These are phyloP conservation scores for Austrolebias charrua DNA, from an alignment of 2,797 vertebrate species.

Conservation along the genomic window DNA sequence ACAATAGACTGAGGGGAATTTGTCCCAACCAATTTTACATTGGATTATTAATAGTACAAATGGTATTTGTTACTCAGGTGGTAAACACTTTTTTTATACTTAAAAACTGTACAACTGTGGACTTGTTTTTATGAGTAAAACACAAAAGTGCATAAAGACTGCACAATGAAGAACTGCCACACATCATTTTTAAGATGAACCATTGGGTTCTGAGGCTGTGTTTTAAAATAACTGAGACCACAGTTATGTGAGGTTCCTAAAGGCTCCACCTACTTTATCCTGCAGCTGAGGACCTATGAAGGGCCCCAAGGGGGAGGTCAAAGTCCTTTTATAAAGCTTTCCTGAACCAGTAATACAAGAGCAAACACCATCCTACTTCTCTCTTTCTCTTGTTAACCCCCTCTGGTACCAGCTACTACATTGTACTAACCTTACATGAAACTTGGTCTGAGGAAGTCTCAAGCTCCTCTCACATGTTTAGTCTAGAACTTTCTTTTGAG, in stretches of 20 bases:
- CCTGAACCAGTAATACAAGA: conserved; percentile 54
- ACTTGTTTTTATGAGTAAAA: conserved; percentile 36
- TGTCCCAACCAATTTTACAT: not conserved
- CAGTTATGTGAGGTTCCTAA: conserved; percentile 54
- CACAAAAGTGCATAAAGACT: conserved; percentile 35
- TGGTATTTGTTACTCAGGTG: not conserved
- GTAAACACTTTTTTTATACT: conserved; percentile 16
- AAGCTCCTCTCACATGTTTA: conserved; percentile 54
- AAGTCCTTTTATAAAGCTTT: conserved; percentile 61
- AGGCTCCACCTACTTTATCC: conserved; percentile 42
- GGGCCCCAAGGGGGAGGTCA: conserved; percentile 70
- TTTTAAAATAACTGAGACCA: conserved; percentile 60
- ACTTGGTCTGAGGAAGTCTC: conserved; percentile 30
- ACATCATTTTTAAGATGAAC: conserved; percentile 21
- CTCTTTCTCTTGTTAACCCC: conserved; percentile 40
- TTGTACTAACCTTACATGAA: conserved; percentile 34
- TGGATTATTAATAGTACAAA: conserved; percentile 15
- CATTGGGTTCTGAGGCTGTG: conserved; percentile 34
- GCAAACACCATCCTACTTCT: conserved; percentile 51
- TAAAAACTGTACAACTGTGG: conserved; percentile 18
- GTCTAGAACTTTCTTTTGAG: conserved; percentile 71
- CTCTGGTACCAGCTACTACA: conserved; percentile 39
- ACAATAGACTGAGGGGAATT: conserved; percentile 6
- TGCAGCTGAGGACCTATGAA: conserved; percentile 67
- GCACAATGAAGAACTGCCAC: conserved; percentile 22